Percentiles rank a stretch among this genome's conserved stretches.
Conservation (phyloP, 2,888 invertebrate genomes). For the Agonopterix alstromeriana region DNA sequence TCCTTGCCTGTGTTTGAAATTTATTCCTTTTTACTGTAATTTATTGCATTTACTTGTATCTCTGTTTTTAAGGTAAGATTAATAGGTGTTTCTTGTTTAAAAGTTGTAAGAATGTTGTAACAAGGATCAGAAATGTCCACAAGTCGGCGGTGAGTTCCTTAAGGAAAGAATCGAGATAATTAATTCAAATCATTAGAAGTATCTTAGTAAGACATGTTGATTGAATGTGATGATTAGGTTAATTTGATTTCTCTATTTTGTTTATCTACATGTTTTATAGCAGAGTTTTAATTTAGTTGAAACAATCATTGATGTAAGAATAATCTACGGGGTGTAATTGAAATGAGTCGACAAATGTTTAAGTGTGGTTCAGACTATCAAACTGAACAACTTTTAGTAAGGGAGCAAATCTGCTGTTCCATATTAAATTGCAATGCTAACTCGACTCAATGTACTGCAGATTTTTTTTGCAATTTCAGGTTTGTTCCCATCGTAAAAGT, state of each 20-base stretch:
- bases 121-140: constrained; percentile 7
- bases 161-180: constrained; percentile 18
- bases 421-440: too few species aligned
- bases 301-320: too few species aligned
- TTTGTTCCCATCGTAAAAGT: too few species aligned
- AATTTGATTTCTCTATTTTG: background rate
- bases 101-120: constrained; percentile 4
- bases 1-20: background rate
- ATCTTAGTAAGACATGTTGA: constrained; percentile 12
- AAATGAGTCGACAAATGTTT: too few species aligned
- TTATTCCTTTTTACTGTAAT: background rate
- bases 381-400: too few species aligned
- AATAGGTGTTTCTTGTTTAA: constrained; percentile 13
- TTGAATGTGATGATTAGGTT: constrained; percentile 2
- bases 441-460: too few species aligned
- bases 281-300: background rate
- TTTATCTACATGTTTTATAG: background rate
- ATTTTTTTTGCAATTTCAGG: too few species aligned
- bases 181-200: constrained; percentile 23
- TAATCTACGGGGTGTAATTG: too few species aligned
- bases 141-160: constrained; percentile 17
- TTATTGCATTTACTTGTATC: background rate
- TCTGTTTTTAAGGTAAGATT: constrained; percentile 9
- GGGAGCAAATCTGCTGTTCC: too few species aligned
- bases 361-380: too few species aligned